A percentile compares a stretch with the other conserved stretches of the same genome.
Evolutionary conservation across 2,888 invertebrate genomes (phyloP).

Genomic region (Anoncus sp.): DNA sequence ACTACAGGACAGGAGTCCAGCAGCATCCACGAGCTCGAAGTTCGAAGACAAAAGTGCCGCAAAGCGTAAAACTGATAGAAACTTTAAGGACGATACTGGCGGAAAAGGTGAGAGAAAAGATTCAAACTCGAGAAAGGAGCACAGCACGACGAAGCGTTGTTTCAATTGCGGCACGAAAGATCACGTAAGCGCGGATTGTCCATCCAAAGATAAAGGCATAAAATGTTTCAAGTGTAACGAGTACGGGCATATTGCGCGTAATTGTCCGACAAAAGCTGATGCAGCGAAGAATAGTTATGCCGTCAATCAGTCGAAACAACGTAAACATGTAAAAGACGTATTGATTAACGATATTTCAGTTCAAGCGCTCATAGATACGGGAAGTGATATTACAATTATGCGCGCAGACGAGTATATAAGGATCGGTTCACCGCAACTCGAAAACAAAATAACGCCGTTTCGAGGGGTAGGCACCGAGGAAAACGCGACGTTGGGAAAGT

Average conservation of each 20-base stretch:
- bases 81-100: constrained; percentile 7
- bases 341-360: constrained; percentile 3
- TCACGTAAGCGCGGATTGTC: constrained; percentile 49
- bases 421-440: constrained; percentile 43
- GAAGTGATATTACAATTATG: constrained; percentile 20
- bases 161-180: constrained; percentile 42
- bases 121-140: not conserved
- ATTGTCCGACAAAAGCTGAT: constrained; percentile 26
- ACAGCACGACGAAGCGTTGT: constrained; percentile 26
- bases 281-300: constrained; percentile 2
- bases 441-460: constrained; percentile 3
- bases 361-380: not conserved
- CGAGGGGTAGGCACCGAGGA: not conserved
- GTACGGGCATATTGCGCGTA: constrained; percentile 50
- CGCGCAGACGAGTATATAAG: constrained; percentile 27
- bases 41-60: not conserved
- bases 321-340: constrained; percentile 34
- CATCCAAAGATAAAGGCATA: constrained; percentile 36
- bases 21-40: not conserved
- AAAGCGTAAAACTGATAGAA: constrained; percentile 3
- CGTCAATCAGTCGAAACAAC: not conserved
- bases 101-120: constrained; percentile 14
- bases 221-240: constrained; percentile 54
- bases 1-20: not conserved
- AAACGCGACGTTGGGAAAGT: constrained; percentile 10